Conservation (phyloP, 2,113 vertebrate species). For the Corythoichthys haematopterus region DNA sequence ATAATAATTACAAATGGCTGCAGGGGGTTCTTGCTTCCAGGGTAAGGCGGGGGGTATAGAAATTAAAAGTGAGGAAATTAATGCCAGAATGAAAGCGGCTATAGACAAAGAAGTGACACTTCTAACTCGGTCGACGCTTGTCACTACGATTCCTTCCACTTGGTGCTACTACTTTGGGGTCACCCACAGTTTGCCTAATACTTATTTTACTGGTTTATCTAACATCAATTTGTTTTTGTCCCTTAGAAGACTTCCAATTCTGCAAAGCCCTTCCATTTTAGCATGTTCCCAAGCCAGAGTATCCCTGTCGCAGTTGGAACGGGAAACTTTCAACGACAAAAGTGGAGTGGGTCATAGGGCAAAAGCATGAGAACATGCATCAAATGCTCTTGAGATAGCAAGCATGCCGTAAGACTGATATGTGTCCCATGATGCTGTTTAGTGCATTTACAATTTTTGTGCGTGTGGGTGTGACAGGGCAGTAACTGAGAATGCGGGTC, state of each 20-base stretch:
- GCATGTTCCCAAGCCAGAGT: background rate
- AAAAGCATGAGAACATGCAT: slow-evolving; percentile 18
- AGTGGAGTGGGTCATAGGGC: slow-evolving; percentile 14
- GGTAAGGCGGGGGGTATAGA: slow-evolving; percentile 31
- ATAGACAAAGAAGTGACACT: slow-evolving; percentile 65
- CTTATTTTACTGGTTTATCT: slow-evolving; percentile 14
- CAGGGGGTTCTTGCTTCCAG: slow-evolving; percentile 64
- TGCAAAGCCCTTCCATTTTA: background rate
- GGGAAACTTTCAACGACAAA: slow-evolving; percentile 23
- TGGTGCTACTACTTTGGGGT: slow-evolving; percentile 37
- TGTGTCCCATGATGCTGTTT: slow-evolving; percentile 18
- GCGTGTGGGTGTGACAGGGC: slow-evolving; percentile 4
- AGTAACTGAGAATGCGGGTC: slow-evolving; percentile 32
- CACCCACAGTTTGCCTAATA: slow-evolving; percentile 10
- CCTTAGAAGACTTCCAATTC: background rate
- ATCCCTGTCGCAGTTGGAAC: background rate
- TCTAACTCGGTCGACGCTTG: slow-evolving; percentile 60
- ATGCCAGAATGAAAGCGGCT: slow-evolving; percentile 50
- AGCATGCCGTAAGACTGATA: background rate
- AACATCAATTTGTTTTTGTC: slow-evolving; percentile 13
- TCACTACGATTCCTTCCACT: slow-evolving; percentile 63
- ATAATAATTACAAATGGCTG: slow-evolving; percentile 72
- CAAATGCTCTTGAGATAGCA: background rate
- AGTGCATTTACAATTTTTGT: slow-evolving; percentile 21
- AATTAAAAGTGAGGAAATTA: slow-evolving; percentile 73